phyloP scores from a whole-genome alignment of 1,140 invertebrate genomes.

The Diploscapter pachys region DNA sequence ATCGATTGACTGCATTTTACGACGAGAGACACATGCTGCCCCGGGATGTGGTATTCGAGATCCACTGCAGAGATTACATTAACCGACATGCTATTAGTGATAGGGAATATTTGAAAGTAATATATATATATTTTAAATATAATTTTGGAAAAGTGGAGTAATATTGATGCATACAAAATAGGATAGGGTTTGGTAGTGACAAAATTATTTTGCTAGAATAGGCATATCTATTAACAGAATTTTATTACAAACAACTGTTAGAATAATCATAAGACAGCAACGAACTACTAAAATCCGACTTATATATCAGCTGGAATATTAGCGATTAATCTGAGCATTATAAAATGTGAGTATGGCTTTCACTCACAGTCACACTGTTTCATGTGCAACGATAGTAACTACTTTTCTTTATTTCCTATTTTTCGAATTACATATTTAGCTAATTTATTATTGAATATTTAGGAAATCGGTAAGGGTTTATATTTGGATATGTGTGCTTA shows the following conservation, averaged over 20 bases:
- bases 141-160: not conserved
- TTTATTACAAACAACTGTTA: not conserved
- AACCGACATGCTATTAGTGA: constrained; percentile 58
- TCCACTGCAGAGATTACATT: constrained; percentile 58
- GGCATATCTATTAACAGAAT: not conserved
- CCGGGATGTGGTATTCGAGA: constrained; percentile 49
- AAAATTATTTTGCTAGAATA: not conserved
- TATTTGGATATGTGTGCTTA: constrained; percentile 57
- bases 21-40: constrained; percentile 44
- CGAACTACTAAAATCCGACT: too few relatives aligned
- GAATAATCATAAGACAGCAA: not conserved
- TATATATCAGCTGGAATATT: too few relatives aligned
- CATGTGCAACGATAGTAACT: not conserved
- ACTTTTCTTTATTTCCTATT: too few relatives aligned
- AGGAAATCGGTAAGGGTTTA: constrained; percentile 59
- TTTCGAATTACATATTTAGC: not conserved
- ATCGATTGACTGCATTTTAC: constrained; percentile 45
- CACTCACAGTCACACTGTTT: not conserved
- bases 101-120: constrained; percentile 48
- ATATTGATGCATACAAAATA: not conserved
- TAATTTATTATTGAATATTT: constrained; percentile 5
- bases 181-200: not conserved
- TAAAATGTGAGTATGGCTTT: not conserved
- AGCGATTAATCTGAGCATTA: too few relatives aligned
- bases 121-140: not conserved